Base-by-base conservation (phyloP, 2,888 invertebrate species). In the Drosophila cognata region DNA sequence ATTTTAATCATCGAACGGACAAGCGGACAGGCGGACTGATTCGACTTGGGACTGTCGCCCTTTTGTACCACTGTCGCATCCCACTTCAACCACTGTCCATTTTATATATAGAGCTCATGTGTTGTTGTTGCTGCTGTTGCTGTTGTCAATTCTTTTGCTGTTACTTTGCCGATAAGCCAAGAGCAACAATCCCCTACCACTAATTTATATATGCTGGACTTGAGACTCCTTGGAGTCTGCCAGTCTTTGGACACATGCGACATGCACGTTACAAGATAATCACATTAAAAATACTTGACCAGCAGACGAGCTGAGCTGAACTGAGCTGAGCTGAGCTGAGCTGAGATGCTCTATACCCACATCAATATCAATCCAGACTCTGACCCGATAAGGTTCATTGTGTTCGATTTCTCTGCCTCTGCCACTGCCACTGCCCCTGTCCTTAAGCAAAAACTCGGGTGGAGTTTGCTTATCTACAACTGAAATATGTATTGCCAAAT, bases 211-310 rank as follows among this genome's bases (percentile, higher is more conserved):
- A 53, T 25, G 4, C 6, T 5, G 59, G 52, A 59, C 72, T 71
- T 13, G 50, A 28, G 53, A 64, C 74, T 55, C 55, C 29, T 38
- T 65, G 58, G 41, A 55, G 68, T 57, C 61, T 63, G 36, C n/a
- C 57, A 61, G 52, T 62, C 55, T 56, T 69, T 72, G 80, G 91
- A 88, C 82, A 89, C 82, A 91, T 91, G 90, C 89, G 91, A 92
- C 91, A 91, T 85, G 91, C 91, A 83, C 78, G 87, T 84, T 86
- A 92, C 91, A 92, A 88, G 91, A 92, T 92, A 92, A 92, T 92
- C 92, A 92, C 91, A 92, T 92, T 92, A 92, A 89, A 90, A 90
- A 90, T 74, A 81, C 84, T 74, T 74, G 72, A 65, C 66, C 74
- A 59, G 63, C 62, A 61, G 28, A 16, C n/a, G 46, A 67, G 57